phyloP scores from a whole-genome alignment of 2,797 vertebrate species.

The Acanthurus leucopareius region DNA sequence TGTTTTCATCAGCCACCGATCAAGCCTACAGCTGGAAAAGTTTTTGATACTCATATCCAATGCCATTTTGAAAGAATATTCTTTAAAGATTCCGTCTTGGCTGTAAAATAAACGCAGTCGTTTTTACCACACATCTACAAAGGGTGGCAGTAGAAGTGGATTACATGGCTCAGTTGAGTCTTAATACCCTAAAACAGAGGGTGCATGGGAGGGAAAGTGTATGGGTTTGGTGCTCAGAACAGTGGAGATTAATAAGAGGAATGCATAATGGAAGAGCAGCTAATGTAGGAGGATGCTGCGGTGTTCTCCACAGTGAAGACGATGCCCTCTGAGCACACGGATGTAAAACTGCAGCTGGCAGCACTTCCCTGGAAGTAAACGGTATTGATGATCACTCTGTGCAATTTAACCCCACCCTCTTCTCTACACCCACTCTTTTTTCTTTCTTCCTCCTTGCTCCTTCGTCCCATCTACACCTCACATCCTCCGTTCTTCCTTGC shows the following conservation, averaged over 20 bases:
- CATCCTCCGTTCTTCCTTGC: slow-evolving; percentile 37
- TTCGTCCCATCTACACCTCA: slow-evolving; percentile 34
- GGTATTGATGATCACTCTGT: slow-evolving; percentile 47
- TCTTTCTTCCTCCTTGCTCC: slow-evolving; percentile 32
- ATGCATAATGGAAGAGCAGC: background rate
- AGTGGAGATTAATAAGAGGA: slow-evolving; percentile 19
- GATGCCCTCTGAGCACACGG: background rate
- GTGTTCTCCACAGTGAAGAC: slow-evolving; percentile 13
- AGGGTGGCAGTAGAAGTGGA: background rate
- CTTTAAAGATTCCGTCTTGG: background rate
- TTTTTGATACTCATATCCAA: background rate
- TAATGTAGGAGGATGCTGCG: slow-evolving; percentile 21
- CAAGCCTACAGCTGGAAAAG: background rate
- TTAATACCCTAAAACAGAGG: background rate
- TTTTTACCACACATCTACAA: background rate
- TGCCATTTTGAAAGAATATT: background rate
- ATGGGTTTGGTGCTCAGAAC: slow-evolving; percentile 17
- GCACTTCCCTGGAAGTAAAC: slow-evolving; percentile 47
- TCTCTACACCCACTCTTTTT: slow-evolving; percentile 15
- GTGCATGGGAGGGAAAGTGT: background rate
- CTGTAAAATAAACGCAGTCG: background rate
- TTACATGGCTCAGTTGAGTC: background rate
- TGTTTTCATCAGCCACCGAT: background rate
- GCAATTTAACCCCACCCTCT: slow-evolving; percentile 41
- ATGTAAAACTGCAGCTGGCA: slow-evolving; percentile 33